phyloP scores from a whole-genome alignment of 1,140 invertebrate species.

The Phenacoccus solenopsis region DNA sequence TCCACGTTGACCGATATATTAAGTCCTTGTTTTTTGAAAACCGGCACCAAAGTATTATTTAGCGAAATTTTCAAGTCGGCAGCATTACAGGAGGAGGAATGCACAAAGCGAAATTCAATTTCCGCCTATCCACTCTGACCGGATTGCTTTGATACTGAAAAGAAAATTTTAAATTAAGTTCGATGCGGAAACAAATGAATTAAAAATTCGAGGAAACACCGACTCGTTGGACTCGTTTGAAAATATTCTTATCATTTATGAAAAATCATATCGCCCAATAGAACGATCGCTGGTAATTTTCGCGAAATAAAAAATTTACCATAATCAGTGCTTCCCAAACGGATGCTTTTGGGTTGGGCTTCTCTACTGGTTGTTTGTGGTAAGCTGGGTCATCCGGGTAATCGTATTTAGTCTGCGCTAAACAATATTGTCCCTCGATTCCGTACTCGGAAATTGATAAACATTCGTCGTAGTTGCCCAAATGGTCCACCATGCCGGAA shows the following conservation, averaged over 20 bases:
- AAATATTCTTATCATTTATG: no score
- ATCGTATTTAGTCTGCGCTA: not conserved
- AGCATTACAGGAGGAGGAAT: not conserved
- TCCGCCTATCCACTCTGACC: not conserved
- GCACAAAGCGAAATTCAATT: not conserved
- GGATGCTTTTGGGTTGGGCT: not conserved
- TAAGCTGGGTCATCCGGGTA: not conserved
- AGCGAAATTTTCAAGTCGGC: not conserved
- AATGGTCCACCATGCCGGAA: not conserved
- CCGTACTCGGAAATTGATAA: not conserved
- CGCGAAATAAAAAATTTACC: no score
- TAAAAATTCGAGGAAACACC: no score
- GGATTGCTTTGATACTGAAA: constrained; percentile 1
- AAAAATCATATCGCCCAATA: no score
- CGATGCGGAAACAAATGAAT: not conserved
- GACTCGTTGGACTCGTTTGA: no score
- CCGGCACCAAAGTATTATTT: not conserved
- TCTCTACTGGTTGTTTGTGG: not conserved
- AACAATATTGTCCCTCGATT: not conserved
- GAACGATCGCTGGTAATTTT: no score
- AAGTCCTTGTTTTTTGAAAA: not conserved
- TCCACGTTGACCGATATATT: not conserved
- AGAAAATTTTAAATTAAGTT: not conserved
- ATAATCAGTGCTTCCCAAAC: not conserved
- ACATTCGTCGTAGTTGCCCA: constrained; percentile 7